Conservation (phyloP, 2,113 vertebrate species). For the Grammomys surdaster region DNA sequence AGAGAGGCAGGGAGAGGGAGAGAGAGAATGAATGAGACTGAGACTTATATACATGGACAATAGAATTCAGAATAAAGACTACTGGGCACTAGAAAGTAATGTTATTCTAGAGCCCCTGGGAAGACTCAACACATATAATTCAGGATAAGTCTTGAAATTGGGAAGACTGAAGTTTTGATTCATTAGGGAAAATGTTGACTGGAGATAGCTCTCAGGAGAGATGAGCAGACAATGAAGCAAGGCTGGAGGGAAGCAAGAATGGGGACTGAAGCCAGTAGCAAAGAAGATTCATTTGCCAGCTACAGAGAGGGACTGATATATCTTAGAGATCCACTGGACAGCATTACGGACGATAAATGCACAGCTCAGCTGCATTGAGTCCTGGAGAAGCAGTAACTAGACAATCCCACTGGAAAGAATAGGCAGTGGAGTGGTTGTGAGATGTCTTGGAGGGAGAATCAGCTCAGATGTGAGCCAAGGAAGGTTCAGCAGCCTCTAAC, state of each 20-base stretch:
- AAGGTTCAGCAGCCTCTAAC: not conserved
- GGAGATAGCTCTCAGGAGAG: not conserved
- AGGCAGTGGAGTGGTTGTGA: not conserved
- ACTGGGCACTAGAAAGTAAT: not conserved
- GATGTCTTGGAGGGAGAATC: not conserved
- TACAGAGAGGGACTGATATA: not conserved
- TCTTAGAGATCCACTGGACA: not conserved
- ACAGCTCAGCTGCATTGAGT: not conserved
- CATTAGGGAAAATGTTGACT: not conserved
- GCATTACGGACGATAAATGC: no score
- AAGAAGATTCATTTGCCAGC: not conserved
- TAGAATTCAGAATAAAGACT: conserved; percentile 17
- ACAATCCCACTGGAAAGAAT: accelerated
- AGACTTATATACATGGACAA: not conserved
- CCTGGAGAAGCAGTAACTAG: not conserved
- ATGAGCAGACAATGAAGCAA: not conserved
- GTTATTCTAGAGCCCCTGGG: not conserved
- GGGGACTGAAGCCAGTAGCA: accelerated
- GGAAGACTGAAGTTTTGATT: no score
- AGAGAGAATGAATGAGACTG: not conserved
- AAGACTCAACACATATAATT: not conserved
- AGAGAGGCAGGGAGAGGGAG: not conserved
- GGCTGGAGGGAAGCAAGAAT: not conserved
- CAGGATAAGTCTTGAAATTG: not conserved
- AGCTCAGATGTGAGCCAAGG: not conserved